Evolutionary conservation across 2,113 vertebrate genomes (phyloP).

Genomic region (Felis catus): DNA sequence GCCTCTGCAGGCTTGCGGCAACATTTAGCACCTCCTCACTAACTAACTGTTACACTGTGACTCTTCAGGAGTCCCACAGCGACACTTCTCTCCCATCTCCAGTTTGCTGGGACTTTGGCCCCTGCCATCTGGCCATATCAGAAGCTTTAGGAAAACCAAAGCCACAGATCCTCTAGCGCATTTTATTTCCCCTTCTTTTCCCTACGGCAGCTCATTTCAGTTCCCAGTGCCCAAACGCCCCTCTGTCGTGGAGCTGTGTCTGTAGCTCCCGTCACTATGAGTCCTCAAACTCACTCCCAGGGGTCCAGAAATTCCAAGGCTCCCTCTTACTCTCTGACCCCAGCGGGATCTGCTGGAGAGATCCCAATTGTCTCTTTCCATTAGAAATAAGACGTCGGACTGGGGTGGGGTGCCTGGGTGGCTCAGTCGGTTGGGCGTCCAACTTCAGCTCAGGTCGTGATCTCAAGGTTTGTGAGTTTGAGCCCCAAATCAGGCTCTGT

Average conservation of each 20-base stretch:
- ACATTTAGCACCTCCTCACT: not conserved
- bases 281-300: not conserved
- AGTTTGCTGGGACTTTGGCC: not conserved
- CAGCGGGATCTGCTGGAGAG: not conserved
- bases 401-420: not conserved
- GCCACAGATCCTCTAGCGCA: not conserved
- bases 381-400: not conserved
- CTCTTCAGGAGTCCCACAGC: not conserved
- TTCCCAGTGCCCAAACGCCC: not conserved
- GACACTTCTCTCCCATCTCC: not conserved
- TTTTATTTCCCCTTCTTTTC: not conserved
- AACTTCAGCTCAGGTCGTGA: not conserved
- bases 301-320: conserved; percentile 1
- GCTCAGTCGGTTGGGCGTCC: not conserved
- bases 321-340: not conserved
- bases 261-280: not conserved
- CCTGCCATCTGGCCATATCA: not conserved
- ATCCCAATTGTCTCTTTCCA: not conserved
- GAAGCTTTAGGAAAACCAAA: not conserved
- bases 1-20: not conserved
- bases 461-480: not conserved
- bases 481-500: too few relatives aligned
- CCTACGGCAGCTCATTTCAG: not conserved
- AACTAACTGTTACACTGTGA: not conserved
- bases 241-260: not conserved